These are phyloP conservation scores for Hypsopygia costalis DNA, from an alignment of 2,888 invertebrate genomes.

Conservation along the genomic window DNA sequence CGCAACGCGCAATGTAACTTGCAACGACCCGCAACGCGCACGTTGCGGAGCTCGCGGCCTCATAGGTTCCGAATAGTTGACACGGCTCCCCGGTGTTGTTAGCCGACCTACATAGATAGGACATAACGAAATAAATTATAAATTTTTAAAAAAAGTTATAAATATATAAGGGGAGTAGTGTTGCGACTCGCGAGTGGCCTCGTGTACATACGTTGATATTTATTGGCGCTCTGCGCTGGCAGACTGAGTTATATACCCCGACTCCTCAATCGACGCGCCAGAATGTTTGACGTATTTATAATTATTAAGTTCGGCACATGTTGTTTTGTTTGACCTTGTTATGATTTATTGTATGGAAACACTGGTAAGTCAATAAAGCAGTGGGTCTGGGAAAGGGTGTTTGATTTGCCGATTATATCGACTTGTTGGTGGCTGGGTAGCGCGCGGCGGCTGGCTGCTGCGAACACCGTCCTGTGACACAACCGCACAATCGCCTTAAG, in stretches of 20 bases:
- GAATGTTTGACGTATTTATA: constrained; percentile 70
- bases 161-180: constrained; percentile 58
- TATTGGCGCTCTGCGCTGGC: constrained; percentile 68
- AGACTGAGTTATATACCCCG: constrained; percentile 54
- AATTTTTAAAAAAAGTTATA: constrained; percentile 69
- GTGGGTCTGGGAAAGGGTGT: constrained; percentile 78
- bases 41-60: neutral
- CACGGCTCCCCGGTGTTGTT: constrained; percentile 32
- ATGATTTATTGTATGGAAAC: constrained; percentile 80
- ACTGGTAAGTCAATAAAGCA: constrained; percentile 81
- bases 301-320: constrained; percentile 73
- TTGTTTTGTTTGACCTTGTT: constrained; percentile 80
- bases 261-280: constrained; percentile 54
- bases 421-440: constrained; percentile 8
- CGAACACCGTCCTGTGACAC: too few species aligned
- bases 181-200: constrained; percentile 68
- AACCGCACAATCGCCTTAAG: too few species aligned
- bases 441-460: neutral
- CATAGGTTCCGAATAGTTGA: neutral
- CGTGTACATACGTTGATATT: constrained; percentile 77
- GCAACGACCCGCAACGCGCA: too few species aligned
- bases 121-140: constrained; percentile 78
- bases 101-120: constrained; percentile 75
- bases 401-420: constrained; percentile 62
- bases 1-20: too few species aligned